Percentiles rank a stretch among this genome's conserved stretches.
These are phyloP conservation scores for Todus mexicanus DNA, from an alignment of 2,797 vertebrate genomes.

Conservation along the genomic window DNA sequence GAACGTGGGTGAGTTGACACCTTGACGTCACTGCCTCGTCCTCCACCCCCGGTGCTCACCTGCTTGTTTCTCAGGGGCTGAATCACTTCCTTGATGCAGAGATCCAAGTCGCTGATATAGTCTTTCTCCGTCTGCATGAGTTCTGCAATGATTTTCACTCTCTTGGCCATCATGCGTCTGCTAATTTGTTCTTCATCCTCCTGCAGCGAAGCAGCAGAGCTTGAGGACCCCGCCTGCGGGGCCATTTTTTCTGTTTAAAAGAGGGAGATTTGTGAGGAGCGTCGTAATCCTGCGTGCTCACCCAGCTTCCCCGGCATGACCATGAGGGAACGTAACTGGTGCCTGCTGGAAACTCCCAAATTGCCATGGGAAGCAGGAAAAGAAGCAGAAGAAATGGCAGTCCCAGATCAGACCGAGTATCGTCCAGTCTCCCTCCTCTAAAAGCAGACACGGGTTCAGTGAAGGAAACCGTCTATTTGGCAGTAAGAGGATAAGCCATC, in stretches of 20 bases:
- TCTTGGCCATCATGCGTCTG: constrained; percentile 84
- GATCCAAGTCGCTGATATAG: constrained; percentile 85
- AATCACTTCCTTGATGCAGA: constrained; percentile 89
- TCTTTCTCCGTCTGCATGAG: constrained; percentile 92
- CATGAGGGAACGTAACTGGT: rapidly evolving
- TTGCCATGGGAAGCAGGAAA: not conserved
- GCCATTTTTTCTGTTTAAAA: constrained; percentile 88
- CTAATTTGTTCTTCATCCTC: constrained; percentile 80
- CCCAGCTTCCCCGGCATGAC: not conserved
- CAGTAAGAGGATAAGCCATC: not conserved
- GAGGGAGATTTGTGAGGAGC: not conserved
- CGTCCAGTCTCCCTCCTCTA: not conserved
- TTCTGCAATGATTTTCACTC: constrained; percentile 89
- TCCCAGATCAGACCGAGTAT: not conserved
- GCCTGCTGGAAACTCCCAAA: not conserved
- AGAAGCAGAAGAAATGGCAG: not conserved
- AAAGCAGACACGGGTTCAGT: not conserved
- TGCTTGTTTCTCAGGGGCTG: constrained; percentile 83
- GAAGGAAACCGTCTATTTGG: not conserved
- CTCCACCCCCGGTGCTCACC: constrained; percentile 55
- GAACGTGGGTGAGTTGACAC: not conserved
- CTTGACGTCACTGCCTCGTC: not conserved
- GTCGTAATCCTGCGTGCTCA: not conserved
- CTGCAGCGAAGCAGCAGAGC: constrained; percentile 52
- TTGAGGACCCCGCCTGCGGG: constrained; percentile 68